Evolutionary conservation across 2,113 vertebrate genomes (phyloP), one percentile per base, ranked within the genome.

Genomic region (Bambusicola thoracicus): DNA sequence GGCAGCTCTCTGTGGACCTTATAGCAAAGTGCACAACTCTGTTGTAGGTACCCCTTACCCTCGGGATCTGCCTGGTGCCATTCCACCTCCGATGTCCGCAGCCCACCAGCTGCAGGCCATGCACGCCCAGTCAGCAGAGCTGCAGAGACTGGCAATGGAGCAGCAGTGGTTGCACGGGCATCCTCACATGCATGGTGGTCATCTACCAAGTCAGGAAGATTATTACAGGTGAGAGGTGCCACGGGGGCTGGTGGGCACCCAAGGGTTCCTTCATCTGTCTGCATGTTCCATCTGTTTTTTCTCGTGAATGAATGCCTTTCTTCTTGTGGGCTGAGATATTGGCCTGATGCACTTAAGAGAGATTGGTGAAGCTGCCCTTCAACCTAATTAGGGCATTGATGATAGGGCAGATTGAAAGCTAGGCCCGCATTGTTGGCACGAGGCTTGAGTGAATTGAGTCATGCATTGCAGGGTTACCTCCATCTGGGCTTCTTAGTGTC

Each of bases 31-130:
- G 25, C 2, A 49, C 17, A 25, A 7, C 44, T 93, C 19, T 96
- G 56, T 93, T 79, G 3, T 97, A 99, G 99, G 99, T 89, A 98
- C 98, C 92, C 99, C 98, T 21, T 99, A 99, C 82, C 98, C 98
- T 13, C 98, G 99, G 88, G 99, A 99, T 27, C 98, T 99, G 89
- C 99, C 97, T 11, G 98, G 98, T 73, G 98, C 98, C 92, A 98
- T 99, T 67, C 99, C 99, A 13, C 99, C 99, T 32, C 99, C 97
- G 19, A 99, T 99, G 99, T 99, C 99, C 0, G 99, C 99, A 4
- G 99, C 99, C 46, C 99, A 99, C 95, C 99, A 99, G 94, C 98
- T 99, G 70, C 99, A 99, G 98, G 99, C 99, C 96, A 99, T 99
- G 99, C 99, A 99, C 4, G 99, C 99, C 55, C 99, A 99, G 98